These are phyloP conservation scores for Tryphoninae sp. DNA, from an alignment of 2,888 invertebrate genomes.

Conservation along the genomic window DNA sequence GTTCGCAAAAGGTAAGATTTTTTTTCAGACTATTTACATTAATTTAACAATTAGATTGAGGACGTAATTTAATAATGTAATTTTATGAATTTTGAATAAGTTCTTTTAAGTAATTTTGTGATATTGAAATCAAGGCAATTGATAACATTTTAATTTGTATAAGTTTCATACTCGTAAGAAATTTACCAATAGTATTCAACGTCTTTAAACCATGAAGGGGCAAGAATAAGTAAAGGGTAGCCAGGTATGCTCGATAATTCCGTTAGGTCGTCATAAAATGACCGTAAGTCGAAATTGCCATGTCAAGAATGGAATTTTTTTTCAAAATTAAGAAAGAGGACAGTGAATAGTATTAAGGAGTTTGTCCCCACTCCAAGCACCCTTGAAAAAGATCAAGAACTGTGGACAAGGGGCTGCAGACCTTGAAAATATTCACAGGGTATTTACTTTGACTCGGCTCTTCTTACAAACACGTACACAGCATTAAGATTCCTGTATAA, in stretches of 20 bases:
- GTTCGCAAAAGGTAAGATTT: neutral
- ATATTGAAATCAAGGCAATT: neutral
- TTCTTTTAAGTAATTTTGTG: no score
- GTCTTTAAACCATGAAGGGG: neutral
- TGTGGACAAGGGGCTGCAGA: constrained; percentile 41
- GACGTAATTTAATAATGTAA: no score
- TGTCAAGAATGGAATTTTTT: neutral
- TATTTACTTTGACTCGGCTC: constrained; percentile 13
- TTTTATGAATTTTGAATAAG: no score
- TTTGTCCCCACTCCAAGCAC: constrained; percentile 30
- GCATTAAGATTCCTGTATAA: neutral
- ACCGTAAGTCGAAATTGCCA: neutral
- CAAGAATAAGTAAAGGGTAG: neutral
- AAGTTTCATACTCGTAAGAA: neutral
- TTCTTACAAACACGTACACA: neutral
- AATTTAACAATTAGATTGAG: no score
- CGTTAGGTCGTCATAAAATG: constrained; percentile 36
- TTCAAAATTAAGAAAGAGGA: neutral
- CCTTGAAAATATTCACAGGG: constrained; percentile 37
- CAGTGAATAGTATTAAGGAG: neutral
- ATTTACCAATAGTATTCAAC: neutral
- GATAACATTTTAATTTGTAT: neutral
- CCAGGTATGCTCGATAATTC: constrained; percentile 1
- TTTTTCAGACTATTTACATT: no score
- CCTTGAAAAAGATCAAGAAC: constrained; percentile 20